phyloP scores from a whole-genome alignment of 2,113 vertebrate species.

The Engystomops pustulosus region DNA sequence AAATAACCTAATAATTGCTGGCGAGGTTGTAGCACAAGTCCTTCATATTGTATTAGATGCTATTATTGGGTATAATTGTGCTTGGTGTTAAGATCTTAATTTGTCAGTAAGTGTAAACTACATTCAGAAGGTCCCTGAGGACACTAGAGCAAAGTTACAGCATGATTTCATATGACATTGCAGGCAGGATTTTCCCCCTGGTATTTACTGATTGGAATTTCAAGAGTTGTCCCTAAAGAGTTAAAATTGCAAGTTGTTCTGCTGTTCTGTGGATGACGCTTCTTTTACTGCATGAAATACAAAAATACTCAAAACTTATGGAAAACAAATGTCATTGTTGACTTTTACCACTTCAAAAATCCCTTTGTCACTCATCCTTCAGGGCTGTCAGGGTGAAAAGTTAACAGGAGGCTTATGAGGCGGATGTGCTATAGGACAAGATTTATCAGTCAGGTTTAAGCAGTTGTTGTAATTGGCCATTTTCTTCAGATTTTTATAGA shows the following conservation, averaged over 20 bases:
- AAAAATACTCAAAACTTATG: background rate
- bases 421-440: no score
- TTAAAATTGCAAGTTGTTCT: background rate
- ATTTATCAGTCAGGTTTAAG: no score
- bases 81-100: conserved; percentile 21
- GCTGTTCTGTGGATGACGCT: background rate
- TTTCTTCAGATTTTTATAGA: no score
- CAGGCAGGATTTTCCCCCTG: background rate
- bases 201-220: conserved; percentile 20
- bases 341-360: background rate
- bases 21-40: background rate
- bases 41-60: background rate
- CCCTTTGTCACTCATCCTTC: no score
- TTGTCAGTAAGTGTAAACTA: conserved; percentile 34
- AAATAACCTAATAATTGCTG: background rate
- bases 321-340: background rate
- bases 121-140: background rate
- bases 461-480: no score
- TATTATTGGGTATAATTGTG: background rate
- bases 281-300: background rate
- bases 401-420: no score
- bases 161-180: conserved; percentile 36
- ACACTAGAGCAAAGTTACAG: background rate
- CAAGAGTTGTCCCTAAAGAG: background rate
- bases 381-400: background rate